Base-by-base conservation (phyloP, 2,113 vertebrate genomes). In the Galeopterus variegatus region DNA sequence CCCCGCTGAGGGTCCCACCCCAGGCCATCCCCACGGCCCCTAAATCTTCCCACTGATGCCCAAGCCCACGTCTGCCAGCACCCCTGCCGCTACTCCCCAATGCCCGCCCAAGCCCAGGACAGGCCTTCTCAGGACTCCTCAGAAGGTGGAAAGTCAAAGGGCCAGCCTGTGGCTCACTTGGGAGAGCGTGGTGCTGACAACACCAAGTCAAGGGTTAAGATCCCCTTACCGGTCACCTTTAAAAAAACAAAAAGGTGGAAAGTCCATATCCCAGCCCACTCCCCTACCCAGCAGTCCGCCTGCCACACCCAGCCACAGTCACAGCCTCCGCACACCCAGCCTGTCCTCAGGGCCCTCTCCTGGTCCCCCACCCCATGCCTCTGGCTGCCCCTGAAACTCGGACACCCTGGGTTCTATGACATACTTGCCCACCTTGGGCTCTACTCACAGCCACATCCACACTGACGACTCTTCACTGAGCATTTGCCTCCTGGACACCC, bases 341-440 rank as follows among this genome's bases (percentile, higher is more conserved):
- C 41, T 41, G 41, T 41, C 41, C 41, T 41, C 3, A 6, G 77
- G 11, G 56, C 15, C 21, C 23, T 28, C n/a, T 48, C 58, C 84
- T 7, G 7, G 11, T 56, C 9, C 7, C 81, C 6, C 45, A 4
- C 48, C 52, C 31, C 18, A 2, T 1, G 31, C 62, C 60, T 70
- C 23, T 11, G 0, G 24, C 0, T 18, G 36, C 1, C 24, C 36
- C 77, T 33, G 36, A 2, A 28, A 11, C 0, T 0, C 1, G 10
- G 21, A 10, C 26, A 1, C 8, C 5, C 50, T 15, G 5, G 50
- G 28, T 9, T 9, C n/a, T 48, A 36, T 0, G 7, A 24, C 60
- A n/a, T 8, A 18, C 11, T 19, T 4, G 13, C n/a, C 56, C 12
- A 11, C 23, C 56, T 36, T 1, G 0, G 1, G 21, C 58, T 12